Evolutionary conservation across 2,888 invertebrate genomes (phyloP), one percentile per base, ranked within the genome.

Genomic region (Scaptomyza polygonia): DNA sequence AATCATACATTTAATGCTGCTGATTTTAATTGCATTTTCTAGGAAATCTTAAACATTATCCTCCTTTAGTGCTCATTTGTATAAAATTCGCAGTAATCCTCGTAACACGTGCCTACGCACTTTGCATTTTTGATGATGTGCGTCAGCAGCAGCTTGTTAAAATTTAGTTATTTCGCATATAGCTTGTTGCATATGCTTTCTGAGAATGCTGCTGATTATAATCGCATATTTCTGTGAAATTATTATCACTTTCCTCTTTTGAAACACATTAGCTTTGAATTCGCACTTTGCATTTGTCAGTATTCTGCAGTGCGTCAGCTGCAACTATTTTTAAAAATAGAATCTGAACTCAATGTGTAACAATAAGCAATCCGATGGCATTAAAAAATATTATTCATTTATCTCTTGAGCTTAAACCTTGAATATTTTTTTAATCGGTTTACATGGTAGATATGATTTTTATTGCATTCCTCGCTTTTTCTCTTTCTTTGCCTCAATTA

Each of bases 401-500:
- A 32, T 48, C 21, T 8, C 32, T n/a, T n/a, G 32, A n/a, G 44
- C 54, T 40, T 16, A 8, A 39, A 12, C 6, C n/a, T n/a, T n/a
- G n/a, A n/a, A n/a, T n/a, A n/a, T n/a, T n/a, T n/a, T n/a, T n/a
- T n/a, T n/a, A n/a, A n/a, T n/a, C n/a, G n/a, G n/a, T 67, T 54
- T 51, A 25, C 48, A 43, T 34, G 9, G 21, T 16, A 21, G 32
- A 30, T 43, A 29, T 64, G 12, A 9, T 16, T 45, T 49, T 66
- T 51, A 58, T 63, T 59, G n/a, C 62, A 67, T 21, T 4, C 0
- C 36, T 14, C 8, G 32, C 34, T n/a, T 6, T n/a, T 7, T 34
- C 36, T n/a, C 14, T 36, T 3, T 45, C 64, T 3, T 45, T 62
- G 30, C 53, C 65, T 64, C 61, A 83, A 66, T 83, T 68, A 66